Percentiles rank a stretch among this genome's conserved stretches.
phyloP scores from a whole-genome alignment of 2,113 vertebrate species.

The Zingel zingel region DNA sequence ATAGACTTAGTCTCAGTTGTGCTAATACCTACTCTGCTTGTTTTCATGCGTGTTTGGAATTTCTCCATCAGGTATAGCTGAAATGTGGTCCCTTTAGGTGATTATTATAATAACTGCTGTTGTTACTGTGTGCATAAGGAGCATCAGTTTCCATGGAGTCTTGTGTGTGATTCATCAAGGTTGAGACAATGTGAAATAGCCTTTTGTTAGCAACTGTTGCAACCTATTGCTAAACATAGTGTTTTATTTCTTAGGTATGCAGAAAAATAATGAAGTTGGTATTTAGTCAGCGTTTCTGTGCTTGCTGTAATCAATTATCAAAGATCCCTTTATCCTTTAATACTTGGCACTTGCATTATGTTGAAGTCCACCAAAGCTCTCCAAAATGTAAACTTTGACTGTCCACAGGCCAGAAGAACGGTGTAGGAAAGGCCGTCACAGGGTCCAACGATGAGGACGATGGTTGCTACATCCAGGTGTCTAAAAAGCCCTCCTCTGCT shows the following conservation, averaged over 20 bases:
- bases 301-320: not conserved
- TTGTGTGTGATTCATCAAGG: slow-evolving; percentile 47
- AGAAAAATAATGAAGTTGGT: slow-evolving; percentile 4
- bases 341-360: not conserved
- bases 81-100: slow-evolving; percentile 7
- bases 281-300: not conserved
- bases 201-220: slow-evolving; percentile 7
- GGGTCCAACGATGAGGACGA: slow-evolving; percentile 84
- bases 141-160: slow-evolving; percentile 63
- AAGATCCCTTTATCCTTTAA: not conserved
- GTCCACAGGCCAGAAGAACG: slow-evolving; percentile 78
- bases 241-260: not conserved
- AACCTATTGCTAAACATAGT: not conserved
- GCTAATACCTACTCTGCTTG: not conserved
- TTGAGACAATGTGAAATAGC: slow-evolving; percentile 45
- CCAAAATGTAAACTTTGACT: not conserved
- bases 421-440: not conserved
- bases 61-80: not conserved
- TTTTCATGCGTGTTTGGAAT: not conserved
- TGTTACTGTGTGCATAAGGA: slow-evolving; percentile 3
- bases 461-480: slow-evolving; percentile 91
- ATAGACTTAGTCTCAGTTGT: slow-evolving; percentile 14
- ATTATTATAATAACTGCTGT: not conserved
- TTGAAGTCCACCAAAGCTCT: not conserved
- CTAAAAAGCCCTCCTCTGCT: slow-evolving; percentile 73